A percentile compares a stretch with the other conserved stretches of the same genome.
These are phyloP conservation scores for Eleginops maclovinus DNA, from an alignment of 2,113 vertebrate genomes.

Conservation along the genomic window DNA sequence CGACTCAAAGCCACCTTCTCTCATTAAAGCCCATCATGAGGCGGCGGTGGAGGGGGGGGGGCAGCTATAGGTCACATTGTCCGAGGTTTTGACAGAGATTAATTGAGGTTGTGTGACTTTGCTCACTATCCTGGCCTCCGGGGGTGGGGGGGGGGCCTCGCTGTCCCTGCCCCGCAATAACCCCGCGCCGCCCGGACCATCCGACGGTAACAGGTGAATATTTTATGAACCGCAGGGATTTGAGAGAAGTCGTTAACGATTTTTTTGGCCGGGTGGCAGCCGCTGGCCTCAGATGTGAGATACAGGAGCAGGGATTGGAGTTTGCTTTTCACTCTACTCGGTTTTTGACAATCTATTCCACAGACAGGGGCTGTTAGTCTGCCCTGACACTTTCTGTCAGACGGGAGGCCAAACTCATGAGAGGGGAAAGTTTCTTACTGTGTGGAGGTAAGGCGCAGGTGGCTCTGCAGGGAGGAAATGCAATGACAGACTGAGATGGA, in stretches of 20 bases:
- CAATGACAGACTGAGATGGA: conserved; percentile 27
- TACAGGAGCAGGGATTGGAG: conserved; percentile 13
- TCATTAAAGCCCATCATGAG: conserved; percentile 64
- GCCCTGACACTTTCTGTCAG: not conserved
- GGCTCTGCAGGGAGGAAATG: conserved; percentile 43
- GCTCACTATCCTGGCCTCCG: conserved; percentile 21
- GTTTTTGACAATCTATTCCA: conserved; percentile 28
- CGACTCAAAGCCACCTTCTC: conserved; percentile 63
- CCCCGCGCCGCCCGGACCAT: conserved; percentile 39
- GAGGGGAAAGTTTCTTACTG: conserved; percentile 6
- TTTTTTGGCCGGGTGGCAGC: conserved; percentile 40
- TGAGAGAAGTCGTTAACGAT: conserved; percentile 44
- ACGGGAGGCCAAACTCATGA: conserved; percentile 9
- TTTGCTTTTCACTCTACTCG: conserved; percentile 24
- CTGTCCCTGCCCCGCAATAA: conserved; percentile 60
- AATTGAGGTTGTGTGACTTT: conserved; percentile 67
- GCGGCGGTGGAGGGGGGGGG: conserved; percentile 23
- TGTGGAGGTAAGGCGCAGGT: conserved; percentile 44
- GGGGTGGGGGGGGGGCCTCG: too few species aligned
- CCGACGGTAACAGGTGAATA: conserved; percentile 73
- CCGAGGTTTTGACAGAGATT: conserved; percentile 72
- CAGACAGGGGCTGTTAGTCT: conserved; percentile 13
- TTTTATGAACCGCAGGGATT: conserved; percentile 70
- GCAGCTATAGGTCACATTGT: conserved; percentile 74
- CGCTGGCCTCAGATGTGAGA: conserved; percentile 43